Conservation (phyloP, 2,113 vertebrate species). For the Ceyx cyanopectus region DNA sequence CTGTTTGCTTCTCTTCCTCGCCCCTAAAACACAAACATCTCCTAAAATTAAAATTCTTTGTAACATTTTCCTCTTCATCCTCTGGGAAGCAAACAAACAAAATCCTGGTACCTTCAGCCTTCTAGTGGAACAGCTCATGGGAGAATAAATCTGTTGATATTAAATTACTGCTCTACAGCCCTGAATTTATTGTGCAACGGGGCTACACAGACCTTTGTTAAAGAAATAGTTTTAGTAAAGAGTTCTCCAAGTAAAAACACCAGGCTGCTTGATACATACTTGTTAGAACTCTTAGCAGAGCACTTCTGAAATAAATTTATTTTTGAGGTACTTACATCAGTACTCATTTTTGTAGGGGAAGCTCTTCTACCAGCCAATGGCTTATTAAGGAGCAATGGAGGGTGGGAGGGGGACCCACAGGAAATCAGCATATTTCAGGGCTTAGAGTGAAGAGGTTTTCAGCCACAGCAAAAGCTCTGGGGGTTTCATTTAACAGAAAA, state of each 20-base stretch:
- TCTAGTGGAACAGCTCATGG: neutral
- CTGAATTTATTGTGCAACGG: neutral
- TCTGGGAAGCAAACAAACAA: neutral
- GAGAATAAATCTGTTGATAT: neutral
- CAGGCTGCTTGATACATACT: neutral
- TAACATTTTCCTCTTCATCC: neutral
- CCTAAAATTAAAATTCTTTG: neutral
- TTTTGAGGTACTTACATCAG: neutral
- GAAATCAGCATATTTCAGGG: neutral
- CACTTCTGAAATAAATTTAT: neutral
- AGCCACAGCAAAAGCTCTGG: neutral
- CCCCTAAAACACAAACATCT: neutral
- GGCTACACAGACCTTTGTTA: neutral
- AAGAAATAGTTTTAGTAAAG: neutral
- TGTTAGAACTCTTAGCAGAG: neutral
- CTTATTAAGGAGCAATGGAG: neutral
- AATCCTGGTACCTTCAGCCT: neutral
- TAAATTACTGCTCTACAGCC: neutral
- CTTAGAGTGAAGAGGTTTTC: conserved; percentile 1
- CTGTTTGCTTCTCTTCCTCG: neutral
- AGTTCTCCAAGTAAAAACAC: neutral
- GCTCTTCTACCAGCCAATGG: neutral
- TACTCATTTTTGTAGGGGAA: neutral
- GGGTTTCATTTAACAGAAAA: conserved; percentile 26
- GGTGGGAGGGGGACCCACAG: neutral